Evolutionary conservation across 2,888 invertebrate species (phyloP).

Genomic region (Plagiodera versicolora): DNA sequence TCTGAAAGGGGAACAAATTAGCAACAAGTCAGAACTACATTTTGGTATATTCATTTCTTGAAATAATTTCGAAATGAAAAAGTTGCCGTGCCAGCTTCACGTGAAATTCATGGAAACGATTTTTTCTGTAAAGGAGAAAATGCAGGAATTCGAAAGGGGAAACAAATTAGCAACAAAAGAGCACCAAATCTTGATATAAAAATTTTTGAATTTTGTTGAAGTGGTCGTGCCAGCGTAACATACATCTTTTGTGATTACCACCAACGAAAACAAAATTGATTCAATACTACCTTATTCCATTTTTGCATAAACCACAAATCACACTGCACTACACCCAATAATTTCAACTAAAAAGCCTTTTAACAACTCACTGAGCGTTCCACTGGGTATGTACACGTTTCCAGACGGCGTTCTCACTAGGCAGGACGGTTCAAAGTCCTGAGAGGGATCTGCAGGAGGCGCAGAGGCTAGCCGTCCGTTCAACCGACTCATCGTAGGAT

Average conservation of each 20-base stretch:
- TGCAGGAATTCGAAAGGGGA: too few species aligned
- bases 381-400: slow-evolving; percentile 91
- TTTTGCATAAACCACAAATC: background rate
- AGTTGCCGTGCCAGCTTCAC: too few species aligned
- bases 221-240: too few species aligned
- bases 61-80: too few species aligned
- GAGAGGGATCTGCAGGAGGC: slow-evolving; percentile 67
- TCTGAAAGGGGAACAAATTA: too few species aligned
- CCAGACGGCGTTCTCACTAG: slow-evolving; percentile 89
- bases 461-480: slow-evolving; percentile 86
- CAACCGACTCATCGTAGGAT: slow-evolving; percentile 88
- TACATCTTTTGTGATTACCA: background rate
- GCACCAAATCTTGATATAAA: too few species aligned
- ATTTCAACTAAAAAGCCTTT: slow-evolving; percentile 16
- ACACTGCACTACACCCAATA: slow-evolving; percentile 16
- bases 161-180: too few species aligned
- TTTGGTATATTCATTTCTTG: too few species aligned
- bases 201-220: too few species aligned
- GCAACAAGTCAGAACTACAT: too few species aligned
- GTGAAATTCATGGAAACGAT: too few species aligned
- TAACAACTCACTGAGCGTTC: slow-evolving; percentile 62
- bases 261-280: background rate
- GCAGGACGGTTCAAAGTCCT: slow-evolving; percentile 87
- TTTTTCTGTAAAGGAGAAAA: too few species aligned
- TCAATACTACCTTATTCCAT: background rate